These are phyloP conservation scores for Rattus rattus DNA, from an alignment of 2,113 vertebrate species.

Conservation along the genomic window DNA sequence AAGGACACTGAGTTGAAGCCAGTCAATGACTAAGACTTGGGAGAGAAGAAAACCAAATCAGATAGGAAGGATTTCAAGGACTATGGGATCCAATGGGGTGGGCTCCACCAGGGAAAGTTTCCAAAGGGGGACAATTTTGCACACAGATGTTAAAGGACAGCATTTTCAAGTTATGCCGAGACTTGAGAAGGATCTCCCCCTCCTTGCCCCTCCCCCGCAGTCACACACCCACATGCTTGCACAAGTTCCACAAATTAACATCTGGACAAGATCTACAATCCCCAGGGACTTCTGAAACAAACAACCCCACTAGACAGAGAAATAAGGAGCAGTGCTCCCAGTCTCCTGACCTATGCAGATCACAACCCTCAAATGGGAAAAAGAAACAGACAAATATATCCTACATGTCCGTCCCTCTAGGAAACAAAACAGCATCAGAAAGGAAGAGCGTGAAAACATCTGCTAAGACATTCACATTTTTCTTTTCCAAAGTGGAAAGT, in stretches of 20 bases:
- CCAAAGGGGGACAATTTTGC: neutral
- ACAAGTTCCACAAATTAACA: neutral
- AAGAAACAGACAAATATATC: neutral
- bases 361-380: neutral
- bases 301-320: neutral
- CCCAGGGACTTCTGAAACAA: neutral
- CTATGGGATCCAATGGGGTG: neutral
- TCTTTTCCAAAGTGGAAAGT: neutral
- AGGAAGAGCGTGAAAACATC: neutral
- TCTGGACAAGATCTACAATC: neutral
- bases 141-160: neutral
- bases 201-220: neutral
- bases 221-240: neutral
- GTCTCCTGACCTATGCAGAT: neutral
- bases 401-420: neutral
- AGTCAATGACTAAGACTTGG: neutral
- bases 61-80: neutral
- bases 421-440: neutral
- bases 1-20: neutral
- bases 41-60: neutral
- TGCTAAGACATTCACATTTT: neutral
- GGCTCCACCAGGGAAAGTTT: neutral
- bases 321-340: rapidly evolving
- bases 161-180: neutral
- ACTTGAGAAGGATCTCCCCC: neutral